phyloP scores from a whole-genome alignment of 2,113 vertebrate species.

The Pimephales promelas region DNA sequence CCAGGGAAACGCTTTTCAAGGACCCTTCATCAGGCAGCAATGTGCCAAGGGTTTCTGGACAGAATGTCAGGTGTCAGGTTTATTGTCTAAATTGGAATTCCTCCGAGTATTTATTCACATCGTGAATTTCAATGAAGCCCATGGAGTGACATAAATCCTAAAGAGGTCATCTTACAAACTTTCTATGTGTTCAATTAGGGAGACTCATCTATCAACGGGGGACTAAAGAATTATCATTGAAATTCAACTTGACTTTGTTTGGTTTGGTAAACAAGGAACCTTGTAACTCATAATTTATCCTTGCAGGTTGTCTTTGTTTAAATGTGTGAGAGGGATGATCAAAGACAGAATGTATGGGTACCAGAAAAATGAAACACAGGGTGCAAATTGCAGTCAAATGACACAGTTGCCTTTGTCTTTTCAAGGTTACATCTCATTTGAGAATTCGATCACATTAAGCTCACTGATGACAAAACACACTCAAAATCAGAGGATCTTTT shows the following conservation, averaged over 20 bases:
- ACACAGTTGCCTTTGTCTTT: not conserved
- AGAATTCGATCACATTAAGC: not conserved
- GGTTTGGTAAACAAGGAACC: not conserved
- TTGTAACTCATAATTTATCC: not conserved
- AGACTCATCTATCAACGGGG: not conserved
- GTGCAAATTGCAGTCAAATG: slow-evolving; percentile 15
- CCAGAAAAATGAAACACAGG: slow-evolving; percentile 9
- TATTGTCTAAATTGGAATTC: slow-evolving; percentile 26
- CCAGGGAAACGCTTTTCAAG: not conserved
- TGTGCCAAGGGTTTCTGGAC: not conserved
- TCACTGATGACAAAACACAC: not conserved
- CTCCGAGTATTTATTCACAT: not conserved
- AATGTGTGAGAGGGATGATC: not conserved
- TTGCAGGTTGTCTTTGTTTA: slow-evolving; percentile 26
- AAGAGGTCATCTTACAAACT: not conserved
- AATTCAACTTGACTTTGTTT: not conserved
- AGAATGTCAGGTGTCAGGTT: slow-evolving; percentile 16
- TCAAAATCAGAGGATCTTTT: slow-evolving; percentile 6
- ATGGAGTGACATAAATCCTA: not conserved
- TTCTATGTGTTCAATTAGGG: not conserved
- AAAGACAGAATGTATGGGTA: not conserved
- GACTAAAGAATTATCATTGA: not conserved
- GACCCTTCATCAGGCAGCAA: not conserved
- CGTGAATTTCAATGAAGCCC: not conserved
- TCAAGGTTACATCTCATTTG: not conserved